Evolutionary conservation across 1,140 invertebrate genomes (phyloP).

Genomic region (Ceratina australensis): DNA sequence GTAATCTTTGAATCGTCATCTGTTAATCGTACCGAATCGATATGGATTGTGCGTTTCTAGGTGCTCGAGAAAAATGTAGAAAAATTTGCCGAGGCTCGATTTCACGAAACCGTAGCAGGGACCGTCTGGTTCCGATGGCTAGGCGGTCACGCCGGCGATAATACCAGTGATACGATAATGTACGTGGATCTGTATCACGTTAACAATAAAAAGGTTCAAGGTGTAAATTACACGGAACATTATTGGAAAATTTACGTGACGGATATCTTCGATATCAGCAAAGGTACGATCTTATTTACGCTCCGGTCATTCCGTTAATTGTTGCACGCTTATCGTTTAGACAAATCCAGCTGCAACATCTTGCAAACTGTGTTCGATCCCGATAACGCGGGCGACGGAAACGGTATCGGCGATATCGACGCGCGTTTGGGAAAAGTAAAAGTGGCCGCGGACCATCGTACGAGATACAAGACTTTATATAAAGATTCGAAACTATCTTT

Average conservation of each 20-base stretch:
- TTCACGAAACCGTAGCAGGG: conserved; percentile 89
- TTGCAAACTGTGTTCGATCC: conserved; percentile 93
- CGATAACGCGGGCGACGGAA: conserved; percentile 84
- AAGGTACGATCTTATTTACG: conserved; percentile 77
- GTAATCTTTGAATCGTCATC: conserved; percentile 69
- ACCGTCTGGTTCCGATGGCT: conserved; percentile 91
- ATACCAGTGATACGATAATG: conserved; percentile 88
- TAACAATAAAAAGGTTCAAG: conserved; percentile 70
- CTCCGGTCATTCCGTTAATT: not conserved
- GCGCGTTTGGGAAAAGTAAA: conserved; percentile 87
- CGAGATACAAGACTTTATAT: conserved; percentile 81
- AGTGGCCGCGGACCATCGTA: conserved; percentile 82
- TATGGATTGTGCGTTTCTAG: conserved; percentile 50
- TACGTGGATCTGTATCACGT: conserved; percentile 86
- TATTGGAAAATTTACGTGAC: conserved; percentile 95
- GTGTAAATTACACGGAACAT: conserved; percentile 84
- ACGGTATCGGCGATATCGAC: conserved; percentile 90
- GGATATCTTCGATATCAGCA: conserved; percentile 90
- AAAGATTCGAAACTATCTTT: conserved; percentile 84
- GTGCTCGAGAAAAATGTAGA: conserved; percentile 85
- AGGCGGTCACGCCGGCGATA: conserved; percentile 81
- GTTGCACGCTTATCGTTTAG: conserved; percentile 64
- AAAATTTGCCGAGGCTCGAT: conserved; percentile 90
- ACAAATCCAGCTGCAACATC: conserved; percentile 87
- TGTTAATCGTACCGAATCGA: not conserved